Base-by-base conservation (phyloP, 2,797 vertebrate genomes). In the Karalla daura region DNA sequence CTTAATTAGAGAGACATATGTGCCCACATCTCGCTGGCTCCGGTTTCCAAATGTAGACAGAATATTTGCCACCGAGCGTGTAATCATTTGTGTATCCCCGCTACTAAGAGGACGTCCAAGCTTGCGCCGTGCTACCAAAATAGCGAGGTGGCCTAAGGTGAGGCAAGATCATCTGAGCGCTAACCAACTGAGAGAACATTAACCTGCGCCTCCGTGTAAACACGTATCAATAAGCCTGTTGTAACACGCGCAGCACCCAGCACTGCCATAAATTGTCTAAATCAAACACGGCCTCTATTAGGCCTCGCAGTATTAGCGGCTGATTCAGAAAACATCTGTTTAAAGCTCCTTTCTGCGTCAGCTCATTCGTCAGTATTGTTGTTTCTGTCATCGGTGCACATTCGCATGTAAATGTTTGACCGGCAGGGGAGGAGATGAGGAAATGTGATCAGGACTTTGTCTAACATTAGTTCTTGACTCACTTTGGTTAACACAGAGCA, bases 141-240 rank as follows among this genome's bases (percentile, higher is more conserved):
- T 88, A 88, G 84, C 69, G 47, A 81, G 67, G 86, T 81, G 77
- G 81, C 84, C 77, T 63, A 63, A 83, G 86, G 85, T 88, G 78
- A 86, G 81, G 72, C 63, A n/a, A 76, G 80, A 85, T 86, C 85
- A 88, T 69, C 78, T 74, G 49, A 88, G 81, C 49, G 76, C 80
- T 71, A 72, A 81, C 84, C 74, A 81, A 86, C 81, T 80, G 81
- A 83, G 76, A 87, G 69, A 78, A 74, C 78, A 85, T 88, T 84
- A 84, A 86, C 84, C 79, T 78, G 58, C 11, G 7, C 77, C 77
- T 70, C 70, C 62, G 58, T 61, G 76, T 82, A 68, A 83, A 77
- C 79, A 69, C 45, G 21, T 77, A 86, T 84, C 81, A 81, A 86
- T 88, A 79, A 78, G 66, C 25, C 54, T 71, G 63, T 63, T 51